Conservation (phyloP, 1,140 invertebrate species). For the Penaeus vannamei region DNA sequence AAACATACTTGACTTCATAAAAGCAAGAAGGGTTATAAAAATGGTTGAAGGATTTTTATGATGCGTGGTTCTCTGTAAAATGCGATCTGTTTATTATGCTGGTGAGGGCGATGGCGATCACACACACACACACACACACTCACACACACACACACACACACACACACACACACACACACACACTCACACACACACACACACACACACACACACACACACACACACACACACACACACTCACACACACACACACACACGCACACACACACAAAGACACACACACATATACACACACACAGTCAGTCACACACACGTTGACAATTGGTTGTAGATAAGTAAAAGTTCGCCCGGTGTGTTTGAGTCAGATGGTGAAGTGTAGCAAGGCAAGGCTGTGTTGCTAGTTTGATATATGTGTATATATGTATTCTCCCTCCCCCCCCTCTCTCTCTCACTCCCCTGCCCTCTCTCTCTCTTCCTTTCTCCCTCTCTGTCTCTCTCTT, state of each 20-base stretch:
- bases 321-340: neutral
- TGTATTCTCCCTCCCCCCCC: neutral
- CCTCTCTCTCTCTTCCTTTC: neutral
- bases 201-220: neutral
- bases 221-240: neutral
- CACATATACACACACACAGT: conserved; percentile 28
- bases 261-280: no score
- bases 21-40: no score
- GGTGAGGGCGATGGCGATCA: no score
- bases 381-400: neutral
- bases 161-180: conserved; percentile 37
- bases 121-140: no score
- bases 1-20: no score
- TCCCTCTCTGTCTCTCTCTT: neutral
- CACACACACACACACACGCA: conserved; percentile 22
- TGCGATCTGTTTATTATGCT: no score
- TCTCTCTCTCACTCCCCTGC: neutral
- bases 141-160: conserved; percentile 29
- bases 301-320: conserved; percentile 14
- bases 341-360: conserved; percentile 7
- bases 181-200: neutral
- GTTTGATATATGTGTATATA: neutral
- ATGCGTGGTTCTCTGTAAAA: no score
- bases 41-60: no score
- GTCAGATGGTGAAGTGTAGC: neutral